Percentiles rank a stretch among this genome's conserved stretches.
Evolutionary conservation across 2,888 invertebrate species (phyloP).

Genomic region (Frankliniella intonsa): DNA sequence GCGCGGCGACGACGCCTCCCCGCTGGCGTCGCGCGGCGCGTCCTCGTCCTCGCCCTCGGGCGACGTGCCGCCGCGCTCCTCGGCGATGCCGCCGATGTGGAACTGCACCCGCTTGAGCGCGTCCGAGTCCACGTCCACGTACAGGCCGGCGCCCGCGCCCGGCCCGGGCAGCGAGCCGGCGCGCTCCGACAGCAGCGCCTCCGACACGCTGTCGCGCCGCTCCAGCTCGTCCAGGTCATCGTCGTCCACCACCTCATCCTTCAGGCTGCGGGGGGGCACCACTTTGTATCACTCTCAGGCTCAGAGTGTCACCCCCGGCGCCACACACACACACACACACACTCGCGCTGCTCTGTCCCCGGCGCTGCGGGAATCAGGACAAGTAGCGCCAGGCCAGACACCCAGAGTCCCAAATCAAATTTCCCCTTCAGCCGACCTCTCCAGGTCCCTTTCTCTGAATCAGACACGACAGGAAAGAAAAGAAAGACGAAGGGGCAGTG

Average conservation of each 20-base stretch:
- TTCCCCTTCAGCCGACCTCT: too few species aligned
- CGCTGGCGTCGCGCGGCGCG: conserved; percentile 41
- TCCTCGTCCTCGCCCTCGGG: conserved; percentile 39
- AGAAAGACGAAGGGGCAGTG: too few species aligned
- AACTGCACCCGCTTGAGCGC: conserved; percentile 41
- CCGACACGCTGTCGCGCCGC: conserved; percentile 27
- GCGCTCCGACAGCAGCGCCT: conserved; percentile 36
- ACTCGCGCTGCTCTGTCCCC: too few species aligned
- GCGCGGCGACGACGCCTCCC: conserved; percentile 37
- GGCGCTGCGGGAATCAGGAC: too few species aligned
- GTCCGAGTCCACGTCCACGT: conserved; percentile 35
- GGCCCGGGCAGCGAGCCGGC: conserved; percentile 26
- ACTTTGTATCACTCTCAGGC: background rate
- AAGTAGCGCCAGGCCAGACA: too few species aligned
- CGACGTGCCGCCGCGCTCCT: conserved; percentile 27
- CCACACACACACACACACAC: too few species aligned
- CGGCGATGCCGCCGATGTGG: conserved; percentile 39
- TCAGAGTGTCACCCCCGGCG: too few species aligned
- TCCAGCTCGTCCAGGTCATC: conserved; percentile 13
- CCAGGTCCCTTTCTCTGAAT: too few species aligned
- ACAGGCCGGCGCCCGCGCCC: conserved; percentile 28
- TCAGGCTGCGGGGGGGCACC: background rate
- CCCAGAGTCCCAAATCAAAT: too few species aligned
- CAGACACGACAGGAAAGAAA: too few species aligned
- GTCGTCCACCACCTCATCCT: conserved; percentile 7